Evolutionary conservation across 2,888 invertebrate species (phyloP), one percentile per base, ranked within the genome.

Genomic region (Polymixis lichenea): DNA sequence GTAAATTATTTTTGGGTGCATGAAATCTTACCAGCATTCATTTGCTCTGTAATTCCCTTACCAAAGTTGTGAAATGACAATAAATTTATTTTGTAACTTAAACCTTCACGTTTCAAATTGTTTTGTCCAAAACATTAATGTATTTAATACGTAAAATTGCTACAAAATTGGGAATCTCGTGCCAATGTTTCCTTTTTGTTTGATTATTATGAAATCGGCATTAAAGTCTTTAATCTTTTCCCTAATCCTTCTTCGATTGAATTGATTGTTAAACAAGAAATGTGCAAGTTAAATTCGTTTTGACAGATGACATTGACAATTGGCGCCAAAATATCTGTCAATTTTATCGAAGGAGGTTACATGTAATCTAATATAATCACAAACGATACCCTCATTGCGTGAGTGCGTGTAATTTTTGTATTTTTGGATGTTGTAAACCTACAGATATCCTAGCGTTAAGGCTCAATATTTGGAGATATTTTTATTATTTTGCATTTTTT

Each of bases 401-500:
- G 94, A 92, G 91, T 93, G 94, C 91, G 93, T 94, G 93, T 93
- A 91, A 89, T 92, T 93, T 91, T 94, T 93, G 94, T 95, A 95
- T 94, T 93, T 95, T 95, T 93, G 94, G 90, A 95, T 92, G 90
- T 93, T 94, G 93, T 93, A 91, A 93, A 93, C 94, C 92, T 93
- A 94, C 92, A 90, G 92, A 94, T 95, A 94, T 92, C 92, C 86
- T 96, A 95, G 95, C 89, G 89, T 93, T 95, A 96, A 96, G 96
- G 94, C 94, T 94, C 95, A 95, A 95, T 95, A 95, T 96, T 96
- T 96, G 95, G 95, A 96, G 93, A 95, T 95, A 96, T 96, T 95
- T 95, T 95, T 95, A 95, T 95, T 95, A 95, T 95, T 96, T 96
- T 96, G 96, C 96, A 96, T 94, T 96, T 96, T 96, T 96, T 96